phyloP scores from a whole-genome alignment of 2,113 vertebrate genomes.

The Amphiprion percula region DNA sequence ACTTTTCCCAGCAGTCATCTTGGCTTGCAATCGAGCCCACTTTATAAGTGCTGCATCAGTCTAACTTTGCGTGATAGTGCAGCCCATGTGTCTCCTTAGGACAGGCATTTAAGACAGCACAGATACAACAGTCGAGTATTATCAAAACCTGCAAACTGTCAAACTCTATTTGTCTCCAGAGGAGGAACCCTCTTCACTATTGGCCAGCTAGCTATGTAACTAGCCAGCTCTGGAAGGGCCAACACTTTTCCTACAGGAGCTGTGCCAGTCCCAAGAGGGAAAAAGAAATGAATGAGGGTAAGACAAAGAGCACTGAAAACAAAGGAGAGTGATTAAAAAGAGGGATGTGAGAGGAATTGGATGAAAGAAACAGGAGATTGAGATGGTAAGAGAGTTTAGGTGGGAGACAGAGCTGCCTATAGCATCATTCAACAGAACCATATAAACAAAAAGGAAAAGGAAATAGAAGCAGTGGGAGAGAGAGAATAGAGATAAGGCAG shows the following conservation, averaged over 20 bases:
- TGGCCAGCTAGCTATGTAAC: conserved; percentile 36
- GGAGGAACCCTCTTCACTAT: conserved; percentile 26
- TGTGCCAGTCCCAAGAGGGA: conserved; percentile 23
- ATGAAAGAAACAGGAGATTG: conserved; percentile 3
- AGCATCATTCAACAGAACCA: neutral
- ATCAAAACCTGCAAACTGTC: conserved; percentile 56
- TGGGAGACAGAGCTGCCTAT: neutral
- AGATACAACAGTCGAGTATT: conserved; percentile 46
- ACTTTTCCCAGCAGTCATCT: conserved; percentile 48
- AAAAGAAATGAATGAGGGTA: conserved; percentile 24
- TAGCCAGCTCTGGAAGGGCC: conserved; percentile 43
- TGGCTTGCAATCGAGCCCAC: conserved; percentile 30
- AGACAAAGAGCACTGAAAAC: conserved; percentile 14
- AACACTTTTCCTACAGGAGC: conserved; percentile 44
- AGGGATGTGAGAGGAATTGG: conserved; percentile 1
- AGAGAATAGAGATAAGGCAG: conserved; percentile 39
- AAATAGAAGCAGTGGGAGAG: neutral
- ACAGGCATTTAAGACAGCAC: conserved; percentile 32
- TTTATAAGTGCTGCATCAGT: conserved; percentile 28
- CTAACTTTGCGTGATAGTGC: conserved; percentile 38
- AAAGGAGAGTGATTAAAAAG: conserved; percentile 6
- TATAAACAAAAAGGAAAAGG: neutral
- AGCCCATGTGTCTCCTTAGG: conserved; percentile 21
- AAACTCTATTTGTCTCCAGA: conserved; percentile 42
- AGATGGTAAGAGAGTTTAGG: conserved; percentile 1